Evolutionary conservation across 2,888 invertebrate species (phyloP).

Genomic region (Hyposoter didymator): DNA sequence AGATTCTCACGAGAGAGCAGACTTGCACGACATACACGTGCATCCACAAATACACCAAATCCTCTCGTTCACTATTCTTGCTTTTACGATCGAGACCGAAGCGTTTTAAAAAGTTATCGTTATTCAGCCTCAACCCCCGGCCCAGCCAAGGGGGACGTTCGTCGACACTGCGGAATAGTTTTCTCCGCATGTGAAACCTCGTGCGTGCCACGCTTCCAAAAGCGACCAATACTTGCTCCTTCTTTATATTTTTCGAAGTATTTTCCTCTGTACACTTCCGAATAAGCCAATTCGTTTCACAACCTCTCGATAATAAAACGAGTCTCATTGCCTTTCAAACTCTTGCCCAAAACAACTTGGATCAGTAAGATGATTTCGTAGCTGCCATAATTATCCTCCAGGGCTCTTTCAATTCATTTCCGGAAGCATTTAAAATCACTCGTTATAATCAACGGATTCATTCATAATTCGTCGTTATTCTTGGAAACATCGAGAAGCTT

Average conservation of each 20-base stretch:
- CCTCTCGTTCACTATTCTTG: slow-evolving; percentile 65
- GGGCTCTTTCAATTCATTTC: neutral
- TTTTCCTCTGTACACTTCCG: neutral
- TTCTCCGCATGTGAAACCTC: slow-evolving; percentile 74
- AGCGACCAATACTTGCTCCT: slow-evolving; percentile 51
- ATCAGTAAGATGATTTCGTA: slow-evolving; percentile 5
- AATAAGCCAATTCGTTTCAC: slow-evolving; percentile 46
- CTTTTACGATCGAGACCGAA: slow-evolving; percentile 81
- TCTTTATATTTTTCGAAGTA: slow-evolving; percentile 8
- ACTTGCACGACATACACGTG: slow-evolving; percentile 35
- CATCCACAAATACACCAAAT: slow-evolving; percentile 39
- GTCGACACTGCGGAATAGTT: slow-evolving; percentile 77
- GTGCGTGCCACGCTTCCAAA: slow-evolving; percentile 63
- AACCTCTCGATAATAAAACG: slow-evolving; percentile 11
- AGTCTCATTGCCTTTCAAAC: neutral
- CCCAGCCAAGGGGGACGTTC: slow-evolving; percentile 74
- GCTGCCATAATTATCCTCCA: neutral
- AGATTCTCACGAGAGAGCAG: slow-evolving; percentile 4
- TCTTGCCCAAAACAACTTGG: neutral
- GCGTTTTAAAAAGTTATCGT: slow-evolving; percentile 83
- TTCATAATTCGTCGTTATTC: neutral
- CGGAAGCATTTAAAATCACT: neutral
- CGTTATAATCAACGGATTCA: neutral
- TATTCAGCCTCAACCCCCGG: slow-evolving; percentile 79
- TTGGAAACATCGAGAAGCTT: neutral